Evolutionary conservation across 2,113 vertebrate species (phyloP), one percentile per base, ranked within the genome.

Genomic region (Halcyon malimbica): DNA sequence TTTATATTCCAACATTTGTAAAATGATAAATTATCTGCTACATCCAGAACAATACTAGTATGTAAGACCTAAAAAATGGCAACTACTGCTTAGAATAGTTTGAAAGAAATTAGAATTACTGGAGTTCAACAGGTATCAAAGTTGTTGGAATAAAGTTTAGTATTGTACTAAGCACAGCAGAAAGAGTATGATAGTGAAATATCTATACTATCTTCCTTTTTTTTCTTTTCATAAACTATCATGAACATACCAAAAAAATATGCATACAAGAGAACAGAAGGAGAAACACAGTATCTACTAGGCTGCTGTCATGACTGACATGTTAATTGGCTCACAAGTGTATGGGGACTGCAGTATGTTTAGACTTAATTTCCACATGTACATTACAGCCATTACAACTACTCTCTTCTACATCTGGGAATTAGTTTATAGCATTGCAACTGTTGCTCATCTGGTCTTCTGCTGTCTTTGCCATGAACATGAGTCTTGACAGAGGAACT

Each of bases 391-490:
- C 83, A 78, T 93, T 97, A 95, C 89, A 94, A 46, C 80, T 76
- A 89, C 75, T 29, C 76, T 96, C 37, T 81, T 83, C 84, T 88
- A 90, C 97, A 97, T 97, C 96, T 97, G 96, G 94, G 91, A 96
- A 95, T 96, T 87, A 85, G 82, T 93, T 96, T 94, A 93, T 75
- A 92, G 76, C 59, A 62, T 59, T 92, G 87, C 85, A 96, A 94
- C 82, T 80, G 82, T 67, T 93, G 63, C 91, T 97, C 96, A 95
- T 95, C 94, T 97, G 97, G 90, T 95, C 89, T 92, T 94, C 75
- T 83, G 79, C 87, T 94, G 79, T 93, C 92, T 94, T 88, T 97
- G 90, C 86, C 44, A 71, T 29, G 88, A 93, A 50, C 89, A 82
- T 39, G 80, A 92, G 28, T 46, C 91, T 85, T 95, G 90, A 93